These are phyloP conservation scores for Cremastinae sp. DNA, from an alignment of 2,888 invertebrate species.

Conservation along the genomic window DNA sequence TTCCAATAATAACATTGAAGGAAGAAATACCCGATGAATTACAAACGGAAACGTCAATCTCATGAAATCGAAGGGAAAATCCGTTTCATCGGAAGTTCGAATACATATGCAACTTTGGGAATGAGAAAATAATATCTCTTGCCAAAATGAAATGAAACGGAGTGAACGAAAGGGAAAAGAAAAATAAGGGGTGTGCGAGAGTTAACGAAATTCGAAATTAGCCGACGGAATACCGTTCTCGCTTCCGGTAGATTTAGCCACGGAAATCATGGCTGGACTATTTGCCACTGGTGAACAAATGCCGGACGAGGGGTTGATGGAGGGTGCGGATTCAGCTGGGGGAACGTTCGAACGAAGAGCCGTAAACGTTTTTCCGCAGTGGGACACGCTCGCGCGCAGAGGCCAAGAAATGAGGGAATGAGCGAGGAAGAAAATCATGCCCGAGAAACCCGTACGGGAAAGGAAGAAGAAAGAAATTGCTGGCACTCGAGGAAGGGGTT, in stretches of 20 bases:
- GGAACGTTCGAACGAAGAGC: constrained; percentile 39
- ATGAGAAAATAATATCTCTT: constrained; percentile 33
- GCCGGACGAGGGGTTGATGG: not conserved
- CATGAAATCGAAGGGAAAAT: not conserved
- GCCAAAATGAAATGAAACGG: constrained; percentile 20
- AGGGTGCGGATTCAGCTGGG: not conserved
- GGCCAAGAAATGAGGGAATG: constrained; percentile 3
- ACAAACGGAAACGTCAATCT: not conserved
- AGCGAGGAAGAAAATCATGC: constrained; percentile 31
- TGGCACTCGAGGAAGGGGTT: constrained; percentile 9
- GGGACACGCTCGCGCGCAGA: constrained; percentile 32
- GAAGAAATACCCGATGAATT: too few species aligned
- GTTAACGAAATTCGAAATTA: constrained; percentile 62
- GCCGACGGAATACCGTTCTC: constrained; percentile 52
- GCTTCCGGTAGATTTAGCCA: constrained; percentile 62
- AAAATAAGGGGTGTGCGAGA: constrained; percentile 15
- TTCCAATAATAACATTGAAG: too few species aligned
- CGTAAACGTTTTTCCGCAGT: constrained; percentile 51
- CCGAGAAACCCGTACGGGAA: not conserved
- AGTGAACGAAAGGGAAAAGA: not conserved
- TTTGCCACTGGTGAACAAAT: constrained; percentile 48
- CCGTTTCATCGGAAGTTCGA: not conserved
- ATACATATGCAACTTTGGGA: constrained; percentile 21
- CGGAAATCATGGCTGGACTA: constrained; percentile 60
- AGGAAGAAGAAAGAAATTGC: constrained; percentile 30